Base-by-base conservation (phyloP, 1,140 invertebrate genomes). In the Reticulitermes speratus region DNA sequence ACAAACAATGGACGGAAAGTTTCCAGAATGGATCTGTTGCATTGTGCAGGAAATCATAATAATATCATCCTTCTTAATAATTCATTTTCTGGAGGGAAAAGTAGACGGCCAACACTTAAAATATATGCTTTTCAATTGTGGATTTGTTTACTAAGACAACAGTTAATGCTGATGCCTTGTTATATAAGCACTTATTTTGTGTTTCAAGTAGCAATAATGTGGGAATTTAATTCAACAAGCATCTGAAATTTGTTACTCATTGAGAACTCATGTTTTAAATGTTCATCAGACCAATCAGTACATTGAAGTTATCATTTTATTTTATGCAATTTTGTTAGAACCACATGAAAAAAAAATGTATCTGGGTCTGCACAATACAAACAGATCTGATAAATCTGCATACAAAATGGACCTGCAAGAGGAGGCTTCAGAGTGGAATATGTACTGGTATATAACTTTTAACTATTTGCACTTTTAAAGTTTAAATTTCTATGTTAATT, bases 1-100 rank as follows among this genome's bases (percentile, higher is more conserved):
- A 89, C 88, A 89, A 89, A 88, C 87, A 89, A 88, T 90, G 90
- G 90, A 91, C 90, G 90, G 90, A 91, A 90, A 90, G 87, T 89
- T 88, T 55, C 89, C 90, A 90, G 90, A 90, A 89, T 89, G 87
- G 88, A 86, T 87, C 86, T 81, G 81, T 83, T 85, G 84, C 85
- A 86, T 87, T 85, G 86, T 65, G 84, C 82, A 85, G 82, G n/a
- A 59, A 38, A 86, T 48, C 45, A 55, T 48, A 30, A 25, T 12
- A 25, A 59, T 48, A 45, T n/a, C 45, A n/a, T 44, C n/a, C 38
- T 55, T 55, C 52, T 55, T 55, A 48, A 69, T 84, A 81, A 75
- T 83, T 30, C 44, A 30, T 84, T 32, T n/a, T 52, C 45, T 84
- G 48, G 83, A 59, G 83, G 83, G 83, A 84, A 84, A 84, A 83